These are phyloP conservation scores for Netelia virgata DNA, from an alignment of 2,888 invertebrate species.

Conservation along the genomic window DNA sequence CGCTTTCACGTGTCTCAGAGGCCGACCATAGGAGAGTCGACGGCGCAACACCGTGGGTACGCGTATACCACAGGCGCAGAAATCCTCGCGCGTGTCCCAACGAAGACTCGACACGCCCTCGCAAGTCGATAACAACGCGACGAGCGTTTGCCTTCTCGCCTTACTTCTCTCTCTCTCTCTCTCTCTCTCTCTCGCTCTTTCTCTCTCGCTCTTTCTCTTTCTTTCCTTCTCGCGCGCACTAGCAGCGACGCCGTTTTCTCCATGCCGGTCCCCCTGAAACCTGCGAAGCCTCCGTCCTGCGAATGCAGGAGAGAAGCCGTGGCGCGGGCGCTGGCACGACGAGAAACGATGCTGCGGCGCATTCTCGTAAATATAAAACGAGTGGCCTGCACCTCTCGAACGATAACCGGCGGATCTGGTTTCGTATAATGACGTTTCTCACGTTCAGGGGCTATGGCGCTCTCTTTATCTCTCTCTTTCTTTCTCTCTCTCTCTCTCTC, in stretches of 20 bases:
- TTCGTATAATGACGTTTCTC: slow-evolving; percentile 70
- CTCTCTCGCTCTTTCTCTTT: no score
- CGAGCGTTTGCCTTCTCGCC: slow-evolving; percentile 32
- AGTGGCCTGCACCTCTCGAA: slow-evolving; percentile 51
- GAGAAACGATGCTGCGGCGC: slow-evolving; percentile 33
- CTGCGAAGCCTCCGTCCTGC: not conserved
- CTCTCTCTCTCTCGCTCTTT: no score
- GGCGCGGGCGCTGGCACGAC: slow-evolving; percentile 4
- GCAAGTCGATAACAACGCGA: slow-evolving; percentile 71
- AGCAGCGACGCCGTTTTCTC: slow-evolving; percentile 38
- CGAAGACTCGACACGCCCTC: slow-evolving; percentile 66
- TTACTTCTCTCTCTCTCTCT: not conserved
- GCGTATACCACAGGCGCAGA: slow-evolving; percentile 32
- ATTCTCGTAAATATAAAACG: slow-evolving; percentile 69
- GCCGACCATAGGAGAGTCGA: not conserved
- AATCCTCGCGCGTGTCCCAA: slow-evolving; percentile 38
- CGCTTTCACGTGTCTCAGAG: slow-evolving; percentile 12
- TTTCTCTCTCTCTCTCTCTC: not conserved
- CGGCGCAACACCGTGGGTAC: slow-evolving; percentile 26
- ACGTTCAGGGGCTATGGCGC: slow-evolving; percentile 52
- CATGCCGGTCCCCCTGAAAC: slow-evolving; percentile 10
- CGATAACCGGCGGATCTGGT: slow-evolving; percentile 69
- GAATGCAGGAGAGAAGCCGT: slow-evolving; percentile 19
- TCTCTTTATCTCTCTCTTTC: slow-evolving; percentile 2
- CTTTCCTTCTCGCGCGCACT: not conserved